phyloP scores from a whole-genome alignment of 1,140 invertebrate species.

The Idris sp. region DNA sequence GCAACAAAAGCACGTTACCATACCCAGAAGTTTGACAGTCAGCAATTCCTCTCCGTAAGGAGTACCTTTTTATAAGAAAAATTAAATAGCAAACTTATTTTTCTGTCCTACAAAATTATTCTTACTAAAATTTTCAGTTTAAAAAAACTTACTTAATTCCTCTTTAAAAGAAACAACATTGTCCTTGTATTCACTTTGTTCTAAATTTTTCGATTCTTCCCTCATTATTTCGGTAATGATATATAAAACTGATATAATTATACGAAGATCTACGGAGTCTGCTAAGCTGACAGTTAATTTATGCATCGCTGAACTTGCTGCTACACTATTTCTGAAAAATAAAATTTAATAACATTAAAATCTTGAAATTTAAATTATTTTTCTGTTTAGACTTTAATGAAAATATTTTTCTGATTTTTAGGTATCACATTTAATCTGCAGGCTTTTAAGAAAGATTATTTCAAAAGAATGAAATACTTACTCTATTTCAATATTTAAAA shows the following conservation, averaged over 20 bases:
- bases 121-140: too few relatives aligned
- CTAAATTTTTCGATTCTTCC: slow-evolving; percentile 81
- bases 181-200: slow-evolving; percentile 83
- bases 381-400: too few relatives aligned
- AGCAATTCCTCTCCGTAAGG: slow-evolving; percentile 88
- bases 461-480: slow-evolving; percentile 71
- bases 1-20: slow-evolving; percentile 97
- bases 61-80: too few relatives aligned
- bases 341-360: too few relatives aligned
- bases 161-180: slow-evolving; percentile 87
- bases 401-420: too few relatives aligned
- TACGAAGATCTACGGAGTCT: slow-evolving; percentile 93
- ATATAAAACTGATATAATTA: slow-evolving; percentile 95
- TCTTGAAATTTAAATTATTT: too few relatives aligned
- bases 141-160: slow-evolving; percentile 84
- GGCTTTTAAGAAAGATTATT: background rate
- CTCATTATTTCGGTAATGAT: slow-evolving; percentile 95
- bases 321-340: slow-evolving; percentile 83
- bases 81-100: too few relatives aligned
- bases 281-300: slow-evolving; percentile 93
- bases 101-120: too few relatives aligned
- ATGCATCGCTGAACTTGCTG: slow-evolving; percentile 86
- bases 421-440: too few relatives aligned
- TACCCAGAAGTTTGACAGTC: slow-evolving; percentile 91
- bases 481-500: slow-evolving; percentile 97